Percentiles rank a stretch among this genome's conserved stretches.
Conservation (phyloP, 2,888 invertebrate genomes). For the Argyresthia albistria region DNA sequence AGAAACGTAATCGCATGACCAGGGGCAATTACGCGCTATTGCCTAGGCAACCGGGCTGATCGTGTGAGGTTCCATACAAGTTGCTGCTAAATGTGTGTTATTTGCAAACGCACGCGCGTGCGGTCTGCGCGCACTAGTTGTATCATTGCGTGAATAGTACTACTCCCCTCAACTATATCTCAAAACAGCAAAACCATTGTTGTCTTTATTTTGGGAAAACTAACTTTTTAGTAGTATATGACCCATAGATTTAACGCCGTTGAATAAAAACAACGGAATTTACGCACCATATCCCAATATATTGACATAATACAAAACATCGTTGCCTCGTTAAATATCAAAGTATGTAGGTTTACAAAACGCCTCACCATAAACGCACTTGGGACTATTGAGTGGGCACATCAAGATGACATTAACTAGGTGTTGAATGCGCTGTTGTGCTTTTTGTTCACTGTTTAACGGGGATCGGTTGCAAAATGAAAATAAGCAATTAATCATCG, state of each 20-base stretch:
- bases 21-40: slow-evolving; percentile 58
- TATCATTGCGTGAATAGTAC: neutral
- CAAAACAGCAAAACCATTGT: too few relatives aligned
- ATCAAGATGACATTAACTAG: slow-evolving; percentile 18
- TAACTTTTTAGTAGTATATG: too few relatives aligned
- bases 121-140: slow-evolving; percentile 29
- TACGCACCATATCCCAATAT: too few relatives aligned
- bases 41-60: slow-evolving; percentile 56
- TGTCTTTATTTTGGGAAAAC: too few relatives aligned
- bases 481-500: slow-evolving; percentile 45
- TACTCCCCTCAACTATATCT: too few relatives aligned
- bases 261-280: too few relatives aligned
- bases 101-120: slow-evolving; percentile 56
- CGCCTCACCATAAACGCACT: slow-evolving; percentile 16
- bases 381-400: slow-evolving; percentile 13
- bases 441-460: slow-evolving; percentile 19
- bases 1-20: slow-evolving; percentile 71
- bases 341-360: slow-evolving; percentile 2
- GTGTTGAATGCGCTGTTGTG: slow-evolving; percentile 22
- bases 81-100: slow-evolving; percentile 49
- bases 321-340: too few relatives aligned
- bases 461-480: slow-evolving; percentile 23
- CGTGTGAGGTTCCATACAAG: slow-evolving; percentile 56
- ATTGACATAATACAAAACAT: too few relatives aligned
- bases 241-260: too few relatives aligned